Evolutionary conservation across 37 sponge, comb jelly and placozoan genomes (phyloP).

Genomic region (Spongia lamella): DNA sequence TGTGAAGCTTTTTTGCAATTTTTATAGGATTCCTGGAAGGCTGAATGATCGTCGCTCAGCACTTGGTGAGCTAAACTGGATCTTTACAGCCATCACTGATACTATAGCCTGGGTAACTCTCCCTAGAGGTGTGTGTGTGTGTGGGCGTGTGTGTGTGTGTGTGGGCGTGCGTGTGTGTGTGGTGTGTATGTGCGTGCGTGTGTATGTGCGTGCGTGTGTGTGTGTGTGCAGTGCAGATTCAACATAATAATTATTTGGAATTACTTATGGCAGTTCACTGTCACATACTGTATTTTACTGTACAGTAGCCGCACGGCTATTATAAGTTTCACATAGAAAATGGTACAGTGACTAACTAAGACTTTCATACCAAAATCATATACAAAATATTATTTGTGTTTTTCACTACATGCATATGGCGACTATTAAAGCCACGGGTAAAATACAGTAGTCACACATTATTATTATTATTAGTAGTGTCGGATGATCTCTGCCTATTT

Average conservation of each 20-base stretch:
- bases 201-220: no score
- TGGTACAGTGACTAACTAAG: no score
- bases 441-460: neutral
- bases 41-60: slow-evolving; percentile 86
- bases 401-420: neutral
- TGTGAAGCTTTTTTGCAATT: neutral
- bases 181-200: no score
- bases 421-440: neutral
- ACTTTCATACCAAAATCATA: no score
- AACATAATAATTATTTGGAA: no score
- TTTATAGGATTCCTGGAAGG: slow-evolving; percentile 79
- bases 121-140: slow-evolving; percentile 70
- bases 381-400: neutral
- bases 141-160: no score
- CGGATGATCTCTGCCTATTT: neutral
- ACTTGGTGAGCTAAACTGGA: slow-evolving; percentile 98
- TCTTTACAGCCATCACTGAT: slow-evolving; percentile 97
- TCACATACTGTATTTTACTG: no score
- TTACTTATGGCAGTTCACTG: no score
- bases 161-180: no score
- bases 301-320: no score
- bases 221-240: neutral
- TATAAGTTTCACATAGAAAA: no score
- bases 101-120: slow-evolving; percentile 98
- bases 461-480: neutral